Evolutionary conservation across 2,888 invertebrate genomes (phyloP).

Genomic region (Tetramorium bicarinatum): DNA sequence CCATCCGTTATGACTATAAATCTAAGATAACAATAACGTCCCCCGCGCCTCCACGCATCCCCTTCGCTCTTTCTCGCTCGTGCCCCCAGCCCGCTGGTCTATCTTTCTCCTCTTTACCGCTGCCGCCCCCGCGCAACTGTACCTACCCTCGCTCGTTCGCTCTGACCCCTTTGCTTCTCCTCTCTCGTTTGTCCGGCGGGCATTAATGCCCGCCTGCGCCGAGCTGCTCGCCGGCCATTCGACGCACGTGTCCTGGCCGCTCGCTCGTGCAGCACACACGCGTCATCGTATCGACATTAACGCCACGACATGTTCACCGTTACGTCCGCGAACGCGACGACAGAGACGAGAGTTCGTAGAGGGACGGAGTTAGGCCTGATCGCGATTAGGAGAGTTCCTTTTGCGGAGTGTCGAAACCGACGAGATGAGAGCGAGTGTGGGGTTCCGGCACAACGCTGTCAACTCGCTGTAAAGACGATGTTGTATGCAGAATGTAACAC

Average conservation of each 20-base stretch:
- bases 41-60: slow-evolving; percentile 77
- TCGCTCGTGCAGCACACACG: slow-evolving; percentile 57
- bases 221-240: slow-evolving; percentile 81
- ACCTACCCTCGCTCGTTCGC: slow-evolving; percentile 64
- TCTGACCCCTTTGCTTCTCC: slow-evolving; percentile 61
- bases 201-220: slow-evolving; percentile 83
- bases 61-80: slow-evolving; percentile 65
- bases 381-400: slow-evolving; percentile 45
- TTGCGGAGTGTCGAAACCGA: slow-evolving; percentile 26
- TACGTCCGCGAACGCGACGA: slow-evolving; percentile 48
- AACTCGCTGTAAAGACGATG: background rate
- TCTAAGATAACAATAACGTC: slow-evolving; percentile 86
- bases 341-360: slow-evolving; percentile 51
- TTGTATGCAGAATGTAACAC: background rate
- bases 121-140: slow-evolving; percentile 57
- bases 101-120: slow-evolving; percentile 66
- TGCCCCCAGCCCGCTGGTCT: slow-evolving; percentile 57
- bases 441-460: background rate
- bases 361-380: slow-evolving; percentile 32
- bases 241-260: slow-evolving; percentile 79
- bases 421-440: slow-evolving; percentile 33
- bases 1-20: slow-evolving; percentile 87
- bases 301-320: slow-evolving; percentile 58
- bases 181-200: slow-evolving; percentile 78
- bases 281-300: slow-evolving; percentile 70